Evolutionary conservation across 2,113 vertebrate genomes (phyloP).

Genomic region (Microtus montanus): DNA sequence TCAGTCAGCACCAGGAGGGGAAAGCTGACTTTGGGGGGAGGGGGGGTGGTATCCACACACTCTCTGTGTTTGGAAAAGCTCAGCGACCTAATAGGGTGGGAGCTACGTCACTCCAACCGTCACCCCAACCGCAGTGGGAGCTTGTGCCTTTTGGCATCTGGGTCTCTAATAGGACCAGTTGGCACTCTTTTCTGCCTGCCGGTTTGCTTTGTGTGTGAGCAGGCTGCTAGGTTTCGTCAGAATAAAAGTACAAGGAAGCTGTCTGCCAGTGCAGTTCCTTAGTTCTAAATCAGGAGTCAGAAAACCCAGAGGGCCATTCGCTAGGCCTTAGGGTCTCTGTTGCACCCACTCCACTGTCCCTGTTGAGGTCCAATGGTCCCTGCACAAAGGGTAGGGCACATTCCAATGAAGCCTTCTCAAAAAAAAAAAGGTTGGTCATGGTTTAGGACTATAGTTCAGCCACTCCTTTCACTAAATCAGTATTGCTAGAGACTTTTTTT

Average conservation of each 20-base stretch:
- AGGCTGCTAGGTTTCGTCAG: neutral
- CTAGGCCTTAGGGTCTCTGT: neutral
- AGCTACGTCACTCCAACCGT: neutral
- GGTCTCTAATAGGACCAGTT: neutral
- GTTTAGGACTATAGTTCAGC: no score
- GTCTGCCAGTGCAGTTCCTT: neutral
- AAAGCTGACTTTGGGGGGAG: neutral
- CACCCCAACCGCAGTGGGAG: neutral
- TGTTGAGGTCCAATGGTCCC: neutral
- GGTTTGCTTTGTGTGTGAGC: neutral
- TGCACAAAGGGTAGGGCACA: neutral
- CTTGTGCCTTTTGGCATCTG: neutral
- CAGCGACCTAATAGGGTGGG: neutral
- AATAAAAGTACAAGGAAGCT: neutral
- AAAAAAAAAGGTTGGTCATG: neutral
- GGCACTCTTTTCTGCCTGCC: neutral
- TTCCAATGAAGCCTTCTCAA: neutral
- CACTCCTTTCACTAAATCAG: conserved; percentile 19
- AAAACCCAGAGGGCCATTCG: neutral
- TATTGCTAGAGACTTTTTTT: conserved; percentile 27
- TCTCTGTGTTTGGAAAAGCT: neutral
- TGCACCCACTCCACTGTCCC: neutral
- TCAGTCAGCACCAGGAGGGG: neutral
- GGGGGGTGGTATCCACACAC: neutral
- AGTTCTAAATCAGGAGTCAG: neutral